phyloP scores from a whole-genome alignment of 2,888 invertebrate species.

The Lasius platythorax region DNA sequence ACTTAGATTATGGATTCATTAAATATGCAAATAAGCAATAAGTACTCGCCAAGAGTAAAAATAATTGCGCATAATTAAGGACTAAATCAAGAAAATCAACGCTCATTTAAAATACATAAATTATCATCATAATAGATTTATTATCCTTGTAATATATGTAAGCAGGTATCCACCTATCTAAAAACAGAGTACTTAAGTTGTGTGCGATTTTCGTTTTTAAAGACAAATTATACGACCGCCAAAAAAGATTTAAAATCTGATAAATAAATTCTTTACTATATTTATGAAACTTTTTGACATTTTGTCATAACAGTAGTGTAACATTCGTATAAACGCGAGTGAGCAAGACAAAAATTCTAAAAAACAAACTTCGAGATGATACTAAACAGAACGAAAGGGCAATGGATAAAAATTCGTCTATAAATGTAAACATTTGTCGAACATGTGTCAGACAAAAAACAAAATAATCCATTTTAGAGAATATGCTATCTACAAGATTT shows the following conservation, averaged over 20 bases:
- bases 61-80: neutral
- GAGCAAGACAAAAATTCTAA: neutral
- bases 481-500: neutral
- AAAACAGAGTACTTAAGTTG: neutral
- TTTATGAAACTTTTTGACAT: slow-evolving; percentile 1
- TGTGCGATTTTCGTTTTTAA: neutral
- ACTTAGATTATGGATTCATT: neutral
- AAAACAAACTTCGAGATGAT: neutral
- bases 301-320: neutral
- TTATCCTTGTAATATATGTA: neutral
- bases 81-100: too few species aligned
- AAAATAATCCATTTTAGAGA: too few species aligned
- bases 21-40: neutral
- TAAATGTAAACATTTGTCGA: neutral
- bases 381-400: neutral
- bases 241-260: neutral
- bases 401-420: neutral
- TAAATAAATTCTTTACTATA: neutral
- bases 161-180: neutral
- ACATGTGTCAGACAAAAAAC: neutral
- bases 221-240: neutral
- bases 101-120: neutral
- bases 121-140: neutral
- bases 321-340: neutral
- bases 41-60: neutral